Evolutionary conservation across 1,140 invertebrate genomes (phyloP), one percentile per base, ranked within the genome.

Genomic region (Drosophila melanica): DNA sequence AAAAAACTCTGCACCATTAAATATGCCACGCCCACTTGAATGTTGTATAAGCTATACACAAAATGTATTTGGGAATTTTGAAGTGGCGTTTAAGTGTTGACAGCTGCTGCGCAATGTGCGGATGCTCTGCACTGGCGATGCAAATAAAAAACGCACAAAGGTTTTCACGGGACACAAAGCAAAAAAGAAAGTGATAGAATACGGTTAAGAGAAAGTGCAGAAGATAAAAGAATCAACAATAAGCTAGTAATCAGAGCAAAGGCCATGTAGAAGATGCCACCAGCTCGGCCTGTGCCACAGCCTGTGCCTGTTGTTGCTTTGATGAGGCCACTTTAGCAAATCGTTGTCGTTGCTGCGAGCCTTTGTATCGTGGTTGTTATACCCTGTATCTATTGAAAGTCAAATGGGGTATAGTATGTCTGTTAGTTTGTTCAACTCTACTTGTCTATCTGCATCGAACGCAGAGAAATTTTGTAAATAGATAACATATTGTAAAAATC

Each of bases 261-360:
- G 47, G 60, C 54, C 54, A 71, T 65, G 72, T 58, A 47, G 33
- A 66, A 44, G 33, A 59, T 42, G 47, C 12, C 23, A 27, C 11
- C 41, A 30, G 16, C 35, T 42, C 12, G n/a, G 53, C 20, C 37
- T 44, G 18, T 27, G 18, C 23, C 20, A 44, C 20, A 16, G 47
- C 18, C 65, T 55, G 82, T 48, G 82, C 84, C 82, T 87, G 84
- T 82, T 87, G 75, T 82, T 77, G 78, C 79, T 82, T 79, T 89
- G 82, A 87, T 87, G 86, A 89, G 65, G 82, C 75, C 82, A 87
- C 84, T 87, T 87, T 73, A 53, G 47, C 80, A 84, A 87, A 84
- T 73, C 84, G 68, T 11, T 64, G 50, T 57, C 47, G n/a, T 39
- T 42, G 51, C 9, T 62, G 33, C 18, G 42, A 47, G n/a, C 42